Base-by-base conservation (phyloP, 2,113 vertebrate species). In the Ctenodactylus gundi region DNA sequence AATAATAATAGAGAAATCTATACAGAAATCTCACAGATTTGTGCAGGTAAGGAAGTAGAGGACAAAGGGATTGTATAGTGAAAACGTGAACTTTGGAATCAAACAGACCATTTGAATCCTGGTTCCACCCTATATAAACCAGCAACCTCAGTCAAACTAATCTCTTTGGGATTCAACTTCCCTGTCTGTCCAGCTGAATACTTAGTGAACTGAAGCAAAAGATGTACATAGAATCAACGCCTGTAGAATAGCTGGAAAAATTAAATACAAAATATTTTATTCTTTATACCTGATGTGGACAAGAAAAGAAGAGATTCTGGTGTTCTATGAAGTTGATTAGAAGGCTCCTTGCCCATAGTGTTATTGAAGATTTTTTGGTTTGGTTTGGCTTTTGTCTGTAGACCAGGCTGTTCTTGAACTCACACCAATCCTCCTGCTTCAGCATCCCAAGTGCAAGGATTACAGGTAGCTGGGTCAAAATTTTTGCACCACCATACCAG, bases 1-100 rank as follows among this genome's bases (percentile, higher is more conserved):
- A 94, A 84, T 58, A 77, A 55, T 87, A 90, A 75, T 51, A 18
- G 27, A 90, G 12, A 8, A 21, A 82, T 36, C 25, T 68, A 55
- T 73, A 29, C 25, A 31, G 39, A n/a, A 12, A 34, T 21, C 5
- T 29, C 29, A 3, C 0, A 14, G 15, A 49, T 51, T 60, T 34
- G 5, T 39, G 6, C 39, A 13, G 36, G 84, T 44, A 34, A 91
- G 91, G 94, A 95, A 96, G 73, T 75, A 34, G 90, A 90, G 84
- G 77, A 76, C n/a, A 64, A 64, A 88, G 80, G 29, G 57, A 68
- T 46, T 58, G 39, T 62, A 29, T 6, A 36, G 36, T 2, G 36
- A 34, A 88, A 88, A 81, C 17, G 4, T 76, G 96, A 75, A 96
- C 96, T 97, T 95, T 89, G 94, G 94, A 96, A 84, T 76, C 93